Evolutionary conservation across 2,113 vertebrate genomes (phyloP).

Genomic region (Bettongia penicillata): DNA sequence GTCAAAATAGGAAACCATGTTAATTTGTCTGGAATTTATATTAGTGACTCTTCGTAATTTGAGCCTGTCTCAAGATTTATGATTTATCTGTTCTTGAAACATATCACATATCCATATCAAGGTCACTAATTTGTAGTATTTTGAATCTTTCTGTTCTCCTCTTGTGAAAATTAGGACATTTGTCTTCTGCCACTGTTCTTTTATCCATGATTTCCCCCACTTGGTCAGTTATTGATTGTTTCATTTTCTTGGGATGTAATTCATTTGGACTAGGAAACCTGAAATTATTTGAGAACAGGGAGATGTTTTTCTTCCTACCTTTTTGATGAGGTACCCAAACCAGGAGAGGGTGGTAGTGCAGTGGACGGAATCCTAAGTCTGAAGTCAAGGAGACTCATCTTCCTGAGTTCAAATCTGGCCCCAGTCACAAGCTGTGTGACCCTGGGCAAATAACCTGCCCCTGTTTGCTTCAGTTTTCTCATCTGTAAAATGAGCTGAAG

Average conservation of each 20-base stretch:
- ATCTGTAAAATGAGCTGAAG: not conserved
- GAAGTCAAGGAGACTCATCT: not conserved
- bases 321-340: not conserved
- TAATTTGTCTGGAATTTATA: not conserved
- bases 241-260: not conserved
- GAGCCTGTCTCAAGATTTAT: not conserved
- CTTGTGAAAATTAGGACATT: not conserved
- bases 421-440: not conserved
- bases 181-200: not conserved
- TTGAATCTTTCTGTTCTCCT: not conserved
- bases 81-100: not conserved
- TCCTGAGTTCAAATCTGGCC: not conserved
- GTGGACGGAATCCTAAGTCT: not conserved
- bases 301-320: not conserved
- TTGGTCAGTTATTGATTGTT: not conserved
- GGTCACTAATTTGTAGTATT: not conserved
- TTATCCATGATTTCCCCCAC: not conserved
- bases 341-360: not conserved
- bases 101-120: not conserved
- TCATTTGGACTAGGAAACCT: not conserved
- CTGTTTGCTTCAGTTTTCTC: not conserved
- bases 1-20: not conserved
- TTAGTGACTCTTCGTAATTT: not conserved
- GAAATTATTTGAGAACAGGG: not conserved
- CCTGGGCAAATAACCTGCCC: not conserved